Evolutionary conservation across 2,797 vertebrate genomes (phyloP), one percentile per base, ranked within the genome.

Genomic region (Chrosomus eos): DNA sequence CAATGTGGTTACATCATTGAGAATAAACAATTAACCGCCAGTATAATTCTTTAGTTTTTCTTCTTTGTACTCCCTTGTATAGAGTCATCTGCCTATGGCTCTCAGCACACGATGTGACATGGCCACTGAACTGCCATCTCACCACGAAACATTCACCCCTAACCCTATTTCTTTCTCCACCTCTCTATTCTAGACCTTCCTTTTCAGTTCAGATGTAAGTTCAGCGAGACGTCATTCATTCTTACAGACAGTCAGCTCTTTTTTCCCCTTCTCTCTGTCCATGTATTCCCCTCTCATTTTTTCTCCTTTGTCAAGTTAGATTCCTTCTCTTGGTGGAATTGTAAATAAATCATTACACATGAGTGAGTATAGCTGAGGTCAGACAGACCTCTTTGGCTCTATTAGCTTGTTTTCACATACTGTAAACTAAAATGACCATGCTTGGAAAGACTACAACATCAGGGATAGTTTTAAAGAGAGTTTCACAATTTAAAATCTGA

Each of bases 331-430:
- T 78, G 26, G 64, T 80, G 78, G 43, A 80, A 43, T n/a, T 86
- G 78, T 33, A 72, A 87, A 90, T 91, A 7, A 85, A 89, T 92
- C 82, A 87, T 88, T 89, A 43, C 66, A 71, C 74, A 80, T 80
- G 74, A 23, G 64, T 81, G 10, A 55, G 55, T 62, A 43, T 11
- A 66, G 26, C 81, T 64, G 13, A 82, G 28, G 62, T 80, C 76
- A 74, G 70, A 88, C 82, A 86, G 13, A 58, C 64, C 81, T 66
- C 48, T 62, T 82, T 55, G 74, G 81, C 76, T 67, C 36, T 70
- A 26, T 28, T 45, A 87, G 31, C 62, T 68, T 80, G 45, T 51
- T 53, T 68, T 80, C 64, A 68, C 64, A 70, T 10, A 53, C n/a
- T 26, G 7, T 51, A 70, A 70, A 64, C 60, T 78, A 21, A 21